Percentiles rank a stretch among this genome's conserved stretches.
phyloP scores from a whole-genome alignment of 2,113 vertebrate species.

The Crotalus tigris region DNA sequence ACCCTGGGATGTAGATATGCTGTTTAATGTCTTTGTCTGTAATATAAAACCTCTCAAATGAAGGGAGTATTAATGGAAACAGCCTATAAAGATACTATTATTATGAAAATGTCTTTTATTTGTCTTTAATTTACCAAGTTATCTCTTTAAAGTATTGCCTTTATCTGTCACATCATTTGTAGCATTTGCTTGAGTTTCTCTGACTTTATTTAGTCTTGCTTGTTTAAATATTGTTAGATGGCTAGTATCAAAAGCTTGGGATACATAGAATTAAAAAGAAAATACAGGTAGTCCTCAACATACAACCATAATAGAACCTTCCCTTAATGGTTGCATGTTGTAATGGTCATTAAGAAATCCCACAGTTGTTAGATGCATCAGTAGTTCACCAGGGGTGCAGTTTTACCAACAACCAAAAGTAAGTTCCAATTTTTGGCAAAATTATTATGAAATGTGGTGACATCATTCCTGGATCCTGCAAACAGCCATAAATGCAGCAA shows the following conservation, averaged over 20 bases:
- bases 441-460: not conserved
- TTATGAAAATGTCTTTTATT: not conserved
- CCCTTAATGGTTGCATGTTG: not conserved
- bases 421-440: not conserved
- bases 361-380: not conserved
- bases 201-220: not conserved
- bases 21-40: not conserved
- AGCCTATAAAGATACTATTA: not conserved
- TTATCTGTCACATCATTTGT: not conserved
- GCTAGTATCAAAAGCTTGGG: not conserved
- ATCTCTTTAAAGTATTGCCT: not conserved
- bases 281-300: not conserved
- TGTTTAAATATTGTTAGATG: not conserved
- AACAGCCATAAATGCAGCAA: not conserved
- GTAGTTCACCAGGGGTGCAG: not conserved
- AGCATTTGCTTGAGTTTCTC: not conserved
- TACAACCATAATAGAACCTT: too few relatives aligned
- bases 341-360: not conserved
- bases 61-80: not conserved
- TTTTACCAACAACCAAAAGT: not conserved
- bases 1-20: not conserved
- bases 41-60: not conserved
- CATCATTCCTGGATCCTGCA: not conserved
- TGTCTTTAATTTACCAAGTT: not conserved
- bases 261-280: not conserved